A percentile compares a stretch with the other conserved stretches of the same genome.
These are phyloP conservation scores for Platalea minor DNA, from an alignment of 2,797 vertebrate genomes.

Conservation along the genomic window DNA sequence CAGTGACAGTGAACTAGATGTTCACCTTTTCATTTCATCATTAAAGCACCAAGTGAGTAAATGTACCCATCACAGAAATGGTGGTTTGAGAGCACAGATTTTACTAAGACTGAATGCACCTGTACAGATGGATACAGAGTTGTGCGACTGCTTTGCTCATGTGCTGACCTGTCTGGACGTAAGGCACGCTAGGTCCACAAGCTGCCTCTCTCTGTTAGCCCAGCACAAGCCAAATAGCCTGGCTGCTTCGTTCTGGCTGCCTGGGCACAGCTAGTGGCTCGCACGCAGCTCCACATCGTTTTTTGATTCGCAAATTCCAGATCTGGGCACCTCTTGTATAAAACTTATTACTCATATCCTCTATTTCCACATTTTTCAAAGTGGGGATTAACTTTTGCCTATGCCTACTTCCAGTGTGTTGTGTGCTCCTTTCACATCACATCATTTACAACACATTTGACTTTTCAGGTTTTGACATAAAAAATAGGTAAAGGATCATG, in stretches of 20 bases:
- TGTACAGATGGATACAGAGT: not conserved
- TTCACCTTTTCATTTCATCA: not conserved
- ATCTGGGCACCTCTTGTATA: not conserved
- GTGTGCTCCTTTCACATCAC: not conserved
- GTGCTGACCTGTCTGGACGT: not conserved
- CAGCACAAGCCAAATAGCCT: not conserved
- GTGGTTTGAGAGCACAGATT: not conserved
- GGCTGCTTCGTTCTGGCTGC: not conserved
- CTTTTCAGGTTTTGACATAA: not conserved
- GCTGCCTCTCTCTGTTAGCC: not conserved
- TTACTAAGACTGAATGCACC: not conserved
- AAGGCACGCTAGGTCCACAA: not conserved
- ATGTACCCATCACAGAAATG: not conserved
- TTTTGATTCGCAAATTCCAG: not conserved
- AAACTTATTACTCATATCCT: not conserved
- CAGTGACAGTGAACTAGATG: not conserved
- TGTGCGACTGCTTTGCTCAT: rapidly evolving
- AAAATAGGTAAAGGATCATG: not conserved
- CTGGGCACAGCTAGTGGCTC: not conserved
- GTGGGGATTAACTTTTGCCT: not conserved
- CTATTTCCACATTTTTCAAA: not conserved
- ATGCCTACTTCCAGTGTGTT: not conserved
- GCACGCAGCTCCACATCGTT: rapidly evolving
- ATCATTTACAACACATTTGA: not conserved
- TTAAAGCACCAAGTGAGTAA: not conserved